phyloP scores from a whole-genome alignment of 92 coral and sea anemone genomes.

The Scolanthus callimorphus region DNA sequence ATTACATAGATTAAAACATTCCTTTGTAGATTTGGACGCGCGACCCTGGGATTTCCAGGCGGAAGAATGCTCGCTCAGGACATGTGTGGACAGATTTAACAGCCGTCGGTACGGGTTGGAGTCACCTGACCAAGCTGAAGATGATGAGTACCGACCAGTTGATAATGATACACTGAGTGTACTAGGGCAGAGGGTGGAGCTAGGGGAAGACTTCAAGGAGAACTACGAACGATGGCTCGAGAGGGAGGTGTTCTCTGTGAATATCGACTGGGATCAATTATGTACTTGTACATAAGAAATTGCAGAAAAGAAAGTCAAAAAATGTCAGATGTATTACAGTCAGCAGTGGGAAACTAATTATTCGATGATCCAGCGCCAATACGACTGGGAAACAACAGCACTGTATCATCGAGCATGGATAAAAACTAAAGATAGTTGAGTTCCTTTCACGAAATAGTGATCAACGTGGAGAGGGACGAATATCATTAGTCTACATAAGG shows the following conservation, averaged over 20 bases:
- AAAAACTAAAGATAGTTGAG: too few relatives aligned
- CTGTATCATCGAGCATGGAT: too few relatives aligned
- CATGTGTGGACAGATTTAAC: constrained; percentile 93
- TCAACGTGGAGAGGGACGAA: too few relatives aligned
- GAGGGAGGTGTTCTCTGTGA: constrained; percentile 91
- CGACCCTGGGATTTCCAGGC: constrained; percentile 99
- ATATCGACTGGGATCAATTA: constrained; percentile 98
- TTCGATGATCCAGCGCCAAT: too few relatives aligned
- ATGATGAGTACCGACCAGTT: constrained; percentile 60
- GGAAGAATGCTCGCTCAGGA: constrained; percentile 86
- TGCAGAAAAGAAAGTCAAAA: too few relatives aligned
- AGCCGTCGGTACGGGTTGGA: constrained; percentile 80
- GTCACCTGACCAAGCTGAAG: constrained; percentile 32
- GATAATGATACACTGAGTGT: constrained; percentile 86
- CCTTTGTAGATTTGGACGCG: constrained; percentile 97
- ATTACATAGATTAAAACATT: too few relatives aligned
- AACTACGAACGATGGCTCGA: constrained; percentile 97
- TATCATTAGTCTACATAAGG: too few relatives aligned
- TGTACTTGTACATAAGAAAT: constrained; percentile 61
- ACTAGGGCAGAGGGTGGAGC: constrained; percentile 76
- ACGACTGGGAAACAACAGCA: too few relatives aligned
- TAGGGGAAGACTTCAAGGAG: constrained; percentile 85
- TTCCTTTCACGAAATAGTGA: too few relatives aligned
- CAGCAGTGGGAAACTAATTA: too few relatives aligned
- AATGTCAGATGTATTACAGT: too few relatives aligned